Evolutionary conservation across 2,113 vertebrate species (phyloP).

Genomic region (Phalacrocorax brasilianus): DNA sequence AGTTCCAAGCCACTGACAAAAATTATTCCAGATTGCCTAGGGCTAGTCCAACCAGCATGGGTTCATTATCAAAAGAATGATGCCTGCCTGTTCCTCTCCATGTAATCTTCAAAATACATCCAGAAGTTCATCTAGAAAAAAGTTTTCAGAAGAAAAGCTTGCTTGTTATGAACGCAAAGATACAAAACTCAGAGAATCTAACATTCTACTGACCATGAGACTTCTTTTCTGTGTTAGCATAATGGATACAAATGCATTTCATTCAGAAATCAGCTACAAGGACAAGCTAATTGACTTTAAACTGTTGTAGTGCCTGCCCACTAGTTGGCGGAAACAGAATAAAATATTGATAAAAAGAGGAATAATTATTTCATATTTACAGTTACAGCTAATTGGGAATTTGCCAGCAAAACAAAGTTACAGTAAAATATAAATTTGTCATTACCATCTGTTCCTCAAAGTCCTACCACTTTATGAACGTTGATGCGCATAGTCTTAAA

Average conservation of each 20-base stretch:
- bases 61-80: neutral
- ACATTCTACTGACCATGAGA: neutral
- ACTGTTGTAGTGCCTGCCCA: neutral
- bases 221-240: neutral
- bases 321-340: neutral
- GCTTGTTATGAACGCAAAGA: neutral
- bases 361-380: slow-evolving; percentile 13
- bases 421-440: neutral
- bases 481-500: neutral
- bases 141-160: neutral
- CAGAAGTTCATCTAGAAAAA: neutral
- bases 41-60: neutral
- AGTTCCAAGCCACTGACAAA: neutral
- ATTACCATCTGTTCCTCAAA: slow-evolving; percentile 10
- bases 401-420: neutral
- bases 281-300: neutral
- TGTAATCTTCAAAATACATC: neutral
- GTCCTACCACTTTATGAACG: neutral
- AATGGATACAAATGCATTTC: neutral
- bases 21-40: neutral
- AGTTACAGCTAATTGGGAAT: neutral
- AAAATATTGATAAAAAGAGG: neutral
- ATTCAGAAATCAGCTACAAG: neutral
- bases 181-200: neutral
- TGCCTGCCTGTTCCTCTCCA: neutral